Base-by-base conservation (phyloP, 2,888 invertebrate species). In the Drosophila prostipennis region DNA sequence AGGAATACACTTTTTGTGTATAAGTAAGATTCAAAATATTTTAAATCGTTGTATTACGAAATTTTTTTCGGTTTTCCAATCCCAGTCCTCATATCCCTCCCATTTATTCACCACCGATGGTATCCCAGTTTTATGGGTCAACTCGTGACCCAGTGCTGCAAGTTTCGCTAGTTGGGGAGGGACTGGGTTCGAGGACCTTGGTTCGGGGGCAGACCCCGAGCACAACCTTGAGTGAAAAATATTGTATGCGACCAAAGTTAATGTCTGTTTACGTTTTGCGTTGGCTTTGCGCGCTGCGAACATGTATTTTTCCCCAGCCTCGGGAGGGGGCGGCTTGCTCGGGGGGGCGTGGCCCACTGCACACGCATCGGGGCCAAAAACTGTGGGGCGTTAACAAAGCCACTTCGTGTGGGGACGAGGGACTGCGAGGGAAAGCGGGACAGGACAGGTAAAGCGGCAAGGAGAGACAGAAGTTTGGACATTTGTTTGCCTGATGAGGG, bases 191-290 rank as follows among this genome's bases (percentile, higher is more conserved):
- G 36, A 19, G 37, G 45, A 23, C 45, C 51, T 36, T 40, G 49
- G 36, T 36, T 42, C 14, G 45, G 56, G 71, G 71, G 46, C 39
- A 19, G 46, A 55, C 46, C 52, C 45, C 46, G 19, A 36, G 46
- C 43, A 60, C 71, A 86, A 60, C 83, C 88, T 88, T 89, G 87
- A 83, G 77, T 86, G 78, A 76, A 80, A 89, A 86, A 86, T 89
- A 82, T 89, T 86, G 87, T 81, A 77, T 78, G 80, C 75, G 74
- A 79, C 69, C 79, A 77, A 81, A 87, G 85, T 86, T 86, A 89
- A 86, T 89, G 81, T 76, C 79, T 81, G 82, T 89, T 84, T 81
- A 79, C 87, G 81, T 75, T 88, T 87, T 81, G 82, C 78, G 87
- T 87, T 84, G 85, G 74, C 77, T 85, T 77, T 80, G 78, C 74